Conservation (phyloP, 2,113 vertebrate genomes). For the Oceanites oceanicus region DNA sequence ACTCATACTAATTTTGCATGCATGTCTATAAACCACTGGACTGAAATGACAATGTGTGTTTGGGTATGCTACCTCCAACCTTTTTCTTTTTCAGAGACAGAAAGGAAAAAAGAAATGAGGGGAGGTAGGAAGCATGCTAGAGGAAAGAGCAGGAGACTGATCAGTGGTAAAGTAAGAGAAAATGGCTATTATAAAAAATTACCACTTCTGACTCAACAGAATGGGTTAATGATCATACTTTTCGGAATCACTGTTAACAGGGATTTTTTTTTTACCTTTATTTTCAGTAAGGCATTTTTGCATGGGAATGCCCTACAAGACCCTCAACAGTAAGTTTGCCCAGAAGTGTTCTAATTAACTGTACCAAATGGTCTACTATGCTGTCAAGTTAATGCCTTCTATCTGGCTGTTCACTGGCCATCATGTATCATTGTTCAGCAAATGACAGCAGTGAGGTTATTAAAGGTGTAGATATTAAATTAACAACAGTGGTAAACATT, state of each 20-base stretch:
- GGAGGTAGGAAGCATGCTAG: background rate
- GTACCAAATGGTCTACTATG: conserved; percentile 55
- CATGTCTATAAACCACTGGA: background rate
- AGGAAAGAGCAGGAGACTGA: background rate
- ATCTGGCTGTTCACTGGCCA: conserved; percentile 67
- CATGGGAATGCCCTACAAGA: conserved; percentile 48
- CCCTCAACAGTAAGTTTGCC: conserved; percentile 38
- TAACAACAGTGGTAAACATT: conserved; percentile 86
- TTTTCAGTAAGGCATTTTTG: conserved; percentile 54
- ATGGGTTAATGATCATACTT: conserved; percentile 38
- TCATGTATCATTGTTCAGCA: conserved; percentile 82
- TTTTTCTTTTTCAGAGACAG: background rate
- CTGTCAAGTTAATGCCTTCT: conserved; percentile 74
- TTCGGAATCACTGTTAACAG: conserved; percentile 28
- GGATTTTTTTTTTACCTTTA: background rate
- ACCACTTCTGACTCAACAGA: background rate
- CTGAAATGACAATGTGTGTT: background rate
- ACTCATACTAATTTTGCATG: background rate
- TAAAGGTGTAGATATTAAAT: conserved; percentile 90
- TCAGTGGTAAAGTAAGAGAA: background rate
- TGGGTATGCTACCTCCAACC: background rate
- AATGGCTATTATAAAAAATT: background rate
- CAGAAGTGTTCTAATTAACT: conserved; percentile 75
- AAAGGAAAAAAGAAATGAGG: background rate
- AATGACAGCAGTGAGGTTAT: conserved; percentile 86